These are phyloP conservation scores for Tridacna crocea DNA, from an alignment of 2,888 invertebrate species.

Conservation along the genomic window DNA sequence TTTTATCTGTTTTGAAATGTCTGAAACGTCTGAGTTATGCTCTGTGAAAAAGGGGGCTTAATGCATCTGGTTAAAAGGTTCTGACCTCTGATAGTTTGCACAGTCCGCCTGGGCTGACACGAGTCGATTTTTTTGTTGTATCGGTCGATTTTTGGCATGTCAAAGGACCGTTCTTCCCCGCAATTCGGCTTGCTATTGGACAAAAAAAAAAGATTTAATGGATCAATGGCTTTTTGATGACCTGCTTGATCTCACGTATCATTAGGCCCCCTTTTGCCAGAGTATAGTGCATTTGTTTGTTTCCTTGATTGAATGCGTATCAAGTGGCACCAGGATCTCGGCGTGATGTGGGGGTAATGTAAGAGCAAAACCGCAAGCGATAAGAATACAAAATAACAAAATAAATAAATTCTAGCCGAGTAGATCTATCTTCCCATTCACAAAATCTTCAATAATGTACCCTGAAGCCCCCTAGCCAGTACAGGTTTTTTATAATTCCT, in stretches of 20 bases:
- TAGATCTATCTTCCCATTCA: conserved; percentile 12
- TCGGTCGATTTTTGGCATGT: background rate
- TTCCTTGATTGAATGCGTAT: no score
- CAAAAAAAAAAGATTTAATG: background rate
- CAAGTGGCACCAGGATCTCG: no score
- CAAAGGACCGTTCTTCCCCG: background rate
- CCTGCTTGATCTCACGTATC: no score
- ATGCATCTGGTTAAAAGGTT: no score
- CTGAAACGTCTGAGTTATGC: no score
- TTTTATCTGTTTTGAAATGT: background rate
- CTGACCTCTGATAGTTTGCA: no score
- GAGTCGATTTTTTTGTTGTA: background rate
- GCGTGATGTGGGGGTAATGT: no score
- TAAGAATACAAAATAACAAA: conserved; percentile 13
- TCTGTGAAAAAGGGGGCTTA: no score
- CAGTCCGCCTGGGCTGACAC: background rate
- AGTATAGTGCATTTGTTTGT: no score
- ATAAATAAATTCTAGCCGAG: conserved; percentile 2
- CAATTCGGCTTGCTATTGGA: no score
- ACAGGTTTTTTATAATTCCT: background rate
- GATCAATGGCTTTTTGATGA: no score
- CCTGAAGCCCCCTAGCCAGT: background rate
- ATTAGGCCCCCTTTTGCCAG: no score
- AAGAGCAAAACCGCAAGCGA: background rate
- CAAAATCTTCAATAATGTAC: conserved; percentile 5